Conservation (phyloP, 2,888 invertebrate species). For the Polydrusus pterygomalis region DNA sequence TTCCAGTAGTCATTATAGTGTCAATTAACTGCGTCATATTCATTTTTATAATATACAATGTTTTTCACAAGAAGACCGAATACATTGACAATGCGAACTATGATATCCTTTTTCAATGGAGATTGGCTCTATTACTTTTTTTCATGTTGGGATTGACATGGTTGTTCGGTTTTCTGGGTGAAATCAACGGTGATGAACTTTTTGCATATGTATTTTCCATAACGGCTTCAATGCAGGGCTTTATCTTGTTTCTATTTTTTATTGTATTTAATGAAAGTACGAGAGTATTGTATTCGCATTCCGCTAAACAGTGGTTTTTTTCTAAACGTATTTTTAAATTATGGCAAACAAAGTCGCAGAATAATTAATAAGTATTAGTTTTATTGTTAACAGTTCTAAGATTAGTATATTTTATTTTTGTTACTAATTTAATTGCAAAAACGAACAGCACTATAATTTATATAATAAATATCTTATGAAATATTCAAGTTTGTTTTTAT, state of each 20-base stretch:
- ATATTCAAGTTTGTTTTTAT: background rate
- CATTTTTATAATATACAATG: constrained; percentile 74
- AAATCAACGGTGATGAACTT: constrained; percentile 63
- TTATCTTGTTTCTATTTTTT: constrained; percentile 78
- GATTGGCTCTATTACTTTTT: constrained; percentile 76
- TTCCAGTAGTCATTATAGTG: constrained; percentile 75
- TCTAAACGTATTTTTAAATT: constrained; percentile 57
- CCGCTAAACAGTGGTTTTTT: constrained; percentile 60
- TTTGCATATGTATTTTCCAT: constrained; percentile 75
- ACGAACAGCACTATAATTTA: background rate
- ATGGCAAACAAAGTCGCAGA: constrained; percentile 12
- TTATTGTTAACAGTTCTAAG: too few species aligned
- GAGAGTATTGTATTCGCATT: constrained; percentile 71
- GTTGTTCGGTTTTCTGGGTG: constrained; percentile 75
- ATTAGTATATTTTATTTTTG: too few species aligned
- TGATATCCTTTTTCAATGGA: constrained; percentile 73
- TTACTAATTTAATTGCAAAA: background rate
- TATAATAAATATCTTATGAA: background rate
- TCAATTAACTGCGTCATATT: constrained; percentile 77
- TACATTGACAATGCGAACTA: constrained; percentile 60
- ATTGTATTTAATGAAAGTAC: constrained; percentile 77
- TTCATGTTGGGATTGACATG: constrained; percentile 78
- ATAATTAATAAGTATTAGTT: background rate
- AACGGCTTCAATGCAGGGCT: constrained; percentile 76
- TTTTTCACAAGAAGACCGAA: constrained; percentile 70